Evolutionary conservation across 2,113 vertebrate genomes (phyloP).

Genomic region (Corythornis vintsioides): DNA sequence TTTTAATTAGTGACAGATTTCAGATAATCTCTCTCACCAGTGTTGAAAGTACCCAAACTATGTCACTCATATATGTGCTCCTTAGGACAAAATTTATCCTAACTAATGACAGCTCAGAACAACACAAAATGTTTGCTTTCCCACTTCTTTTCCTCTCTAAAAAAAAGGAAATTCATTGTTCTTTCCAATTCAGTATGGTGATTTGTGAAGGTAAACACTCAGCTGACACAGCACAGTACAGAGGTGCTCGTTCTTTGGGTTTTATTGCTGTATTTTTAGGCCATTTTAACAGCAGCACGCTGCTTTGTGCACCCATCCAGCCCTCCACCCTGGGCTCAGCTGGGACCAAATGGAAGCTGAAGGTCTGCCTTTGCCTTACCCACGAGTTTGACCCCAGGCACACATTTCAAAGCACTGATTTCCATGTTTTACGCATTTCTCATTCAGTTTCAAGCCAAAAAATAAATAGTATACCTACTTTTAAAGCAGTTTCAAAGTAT

Average conservation of each 20-base stretch:
- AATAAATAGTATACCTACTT: not conserved
- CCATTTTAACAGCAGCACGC: not conserved
- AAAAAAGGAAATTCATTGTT: not conserved
- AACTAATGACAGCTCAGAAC: not conserved
- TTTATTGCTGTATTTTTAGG: not conserved
- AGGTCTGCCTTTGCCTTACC: not conserved
- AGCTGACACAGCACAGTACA: not conserved
- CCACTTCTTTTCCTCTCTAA: not conserved
- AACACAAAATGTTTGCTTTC: not conserved
- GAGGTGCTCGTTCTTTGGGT: not conserved
- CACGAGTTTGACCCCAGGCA: not conserved
- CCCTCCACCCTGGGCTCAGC: not conserved
- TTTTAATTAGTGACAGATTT: not conserved
- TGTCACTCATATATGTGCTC: not conserved
- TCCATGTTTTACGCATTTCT: not conserved
- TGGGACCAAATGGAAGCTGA: not conserved
- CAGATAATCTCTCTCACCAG: not conserved
- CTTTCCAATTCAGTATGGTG: not conserved
- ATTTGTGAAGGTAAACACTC: not conserved
- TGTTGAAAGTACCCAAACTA: not conserved
- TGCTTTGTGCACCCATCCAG: not conserved
- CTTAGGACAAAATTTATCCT: not conserved
- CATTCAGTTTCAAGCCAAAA: slow-evolving; percentile 1
- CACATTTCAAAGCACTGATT: not conserved
- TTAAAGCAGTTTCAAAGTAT: not conserved